A percentile compares a stretch with the other conserved stretches of the same genome.
These are phyloP conservation scores for Plagodis pulveraria DNA, from an alignment of 2,888 invertebrate species.

Conservation along the genomic window DNA sequence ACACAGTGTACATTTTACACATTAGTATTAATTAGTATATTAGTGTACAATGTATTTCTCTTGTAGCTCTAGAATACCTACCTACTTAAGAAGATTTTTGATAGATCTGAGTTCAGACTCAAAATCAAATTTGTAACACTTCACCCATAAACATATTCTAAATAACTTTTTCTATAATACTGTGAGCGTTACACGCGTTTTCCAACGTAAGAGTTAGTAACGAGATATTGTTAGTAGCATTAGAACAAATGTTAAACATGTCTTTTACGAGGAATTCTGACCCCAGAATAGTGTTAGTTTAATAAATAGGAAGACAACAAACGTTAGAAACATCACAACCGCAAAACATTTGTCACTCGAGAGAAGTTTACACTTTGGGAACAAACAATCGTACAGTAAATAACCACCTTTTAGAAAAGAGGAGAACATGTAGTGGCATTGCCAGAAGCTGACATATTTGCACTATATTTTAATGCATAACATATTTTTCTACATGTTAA, in stretches of 20 bases:
- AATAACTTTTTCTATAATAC: conserved; percentile 51
- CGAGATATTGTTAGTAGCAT: conserved; percentile 51
- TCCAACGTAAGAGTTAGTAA: conserved; percentile 23
- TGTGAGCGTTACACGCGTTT: conserved; percentile 58
- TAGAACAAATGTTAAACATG: conserved; percentile 69
- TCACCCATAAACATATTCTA: conserved; percentile 33
- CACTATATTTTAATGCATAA: neutral
- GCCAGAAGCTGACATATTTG: no score
- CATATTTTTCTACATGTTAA: neutral
- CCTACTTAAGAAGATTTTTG: no score
- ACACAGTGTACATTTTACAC: no score
- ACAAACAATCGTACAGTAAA: conserved; percentile 40
- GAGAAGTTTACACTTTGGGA: conserved; percentile 52
- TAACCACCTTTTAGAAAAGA: no score
- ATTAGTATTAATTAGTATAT: no score
- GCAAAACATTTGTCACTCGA: conserved; percentile 61
- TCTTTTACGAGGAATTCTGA: conserved; percentile 81
- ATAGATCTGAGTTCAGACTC: neutral
- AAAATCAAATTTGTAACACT: conserved; percentile 4
- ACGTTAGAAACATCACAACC: conserved; percentile 76
- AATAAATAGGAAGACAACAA: conserved; percentile 73
- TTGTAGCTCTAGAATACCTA: no score
- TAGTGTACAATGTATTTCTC: no score
- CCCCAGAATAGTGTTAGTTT: conserved; percentile 70
- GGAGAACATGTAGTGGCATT: no score